These are phyloP conservation scores for Pontoporia blainvillei DNA, from an alignment of 2,113 vertebrate species.

Conservation along the genomic window DNA sequence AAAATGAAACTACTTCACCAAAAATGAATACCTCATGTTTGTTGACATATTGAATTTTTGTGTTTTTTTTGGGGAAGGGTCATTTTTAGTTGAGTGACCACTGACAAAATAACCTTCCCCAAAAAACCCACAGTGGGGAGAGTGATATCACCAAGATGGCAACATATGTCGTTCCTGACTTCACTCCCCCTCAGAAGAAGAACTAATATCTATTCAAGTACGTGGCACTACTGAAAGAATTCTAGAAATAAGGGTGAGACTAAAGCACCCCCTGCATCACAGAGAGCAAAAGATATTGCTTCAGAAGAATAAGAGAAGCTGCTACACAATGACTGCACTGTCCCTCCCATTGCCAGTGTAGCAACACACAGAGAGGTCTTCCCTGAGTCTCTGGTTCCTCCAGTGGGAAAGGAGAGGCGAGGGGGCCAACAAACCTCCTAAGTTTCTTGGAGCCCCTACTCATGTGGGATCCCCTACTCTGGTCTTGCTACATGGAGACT, in stretches of 20 bases:
- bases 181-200: background rate
- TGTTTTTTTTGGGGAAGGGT: background rate
- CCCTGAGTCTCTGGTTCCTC: background rate
- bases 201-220: background rate
- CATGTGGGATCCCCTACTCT: background rate
- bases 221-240: background rate
- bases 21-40: background rate
- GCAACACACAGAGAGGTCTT: background rate
- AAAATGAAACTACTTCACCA: background rate
- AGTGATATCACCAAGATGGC: background rate
- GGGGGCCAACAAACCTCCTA: background rate
- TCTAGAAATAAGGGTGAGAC: background rate
- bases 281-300: background rate
- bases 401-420: background rate
- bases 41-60: background rate
- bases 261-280: background rate
- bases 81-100: background rate
- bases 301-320: background rate
- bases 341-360: background rate
- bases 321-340: background rate
- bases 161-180: background rate
- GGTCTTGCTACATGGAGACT: background rate
- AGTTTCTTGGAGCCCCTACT: background rate
- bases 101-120: background rate
- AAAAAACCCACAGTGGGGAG: background rate